Percentiles rank a stretch among this genome's conserved stretches.
Conservation (phyloP, 2,797 vertebrate species). For the Dermochelys coriacea region DNA sequence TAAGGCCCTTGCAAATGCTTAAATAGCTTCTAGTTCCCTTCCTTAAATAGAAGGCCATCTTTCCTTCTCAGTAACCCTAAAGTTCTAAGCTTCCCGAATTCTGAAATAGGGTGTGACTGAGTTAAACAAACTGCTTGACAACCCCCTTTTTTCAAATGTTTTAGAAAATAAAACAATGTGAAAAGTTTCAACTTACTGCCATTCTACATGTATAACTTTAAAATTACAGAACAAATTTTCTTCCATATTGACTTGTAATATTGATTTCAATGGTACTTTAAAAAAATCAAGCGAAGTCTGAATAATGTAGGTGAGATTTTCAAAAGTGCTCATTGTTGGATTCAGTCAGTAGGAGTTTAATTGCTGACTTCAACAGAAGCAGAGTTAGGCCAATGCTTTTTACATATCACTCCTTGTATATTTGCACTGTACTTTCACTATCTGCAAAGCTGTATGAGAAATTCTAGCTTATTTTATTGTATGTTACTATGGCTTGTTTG, state of each 20-base stretch:
- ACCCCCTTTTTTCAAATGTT: neutral
- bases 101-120: neutral
- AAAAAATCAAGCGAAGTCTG: neutral
- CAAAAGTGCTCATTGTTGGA: rapidly evolving
- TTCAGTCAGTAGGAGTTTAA: neutral
- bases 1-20: too few relatives aligned
- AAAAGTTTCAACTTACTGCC: rapidly evolving
- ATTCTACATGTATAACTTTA: neutral
- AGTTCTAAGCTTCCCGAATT: neutral
- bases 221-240: neutral
- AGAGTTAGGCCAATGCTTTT: neutral
- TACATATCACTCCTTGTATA: neutral
- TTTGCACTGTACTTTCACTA: neutral
- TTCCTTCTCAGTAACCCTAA: neutral
- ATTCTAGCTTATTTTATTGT: neutral
- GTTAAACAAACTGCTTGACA: rapidly evolving
- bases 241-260: neutral
- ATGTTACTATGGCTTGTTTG: neutral
- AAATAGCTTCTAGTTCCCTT: neutral
- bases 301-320: neutral
- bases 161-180: neutral
- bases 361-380: neutral
- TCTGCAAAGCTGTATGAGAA: neutral
- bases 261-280: neutral
- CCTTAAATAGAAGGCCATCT: neutral